Base-by-base conservation (phyloP, 2,797 vertebrate genomes). In the Onychomys torridus region DNA sequence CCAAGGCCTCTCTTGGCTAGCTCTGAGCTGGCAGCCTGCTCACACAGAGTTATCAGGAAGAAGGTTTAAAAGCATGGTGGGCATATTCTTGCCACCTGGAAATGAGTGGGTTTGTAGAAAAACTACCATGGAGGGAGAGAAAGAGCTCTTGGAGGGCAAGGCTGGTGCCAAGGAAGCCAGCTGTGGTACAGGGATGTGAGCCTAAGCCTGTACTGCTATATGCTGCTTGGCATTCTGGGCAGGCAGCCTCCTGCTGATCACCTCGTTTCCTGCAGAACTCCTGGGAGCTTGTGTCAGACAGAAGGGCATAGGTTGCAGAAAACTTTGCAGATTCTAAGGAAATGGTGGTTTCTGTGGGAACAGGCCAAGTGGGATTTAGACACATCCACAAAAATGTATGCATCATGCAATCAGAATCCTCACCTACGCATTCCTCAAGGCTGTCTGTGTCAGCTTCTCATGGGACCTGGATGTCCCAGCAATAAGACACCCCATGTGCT, bases 11-110 rank as follows among this genome's bases (percentile, higher is more conserved):
- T 93, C 94, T 40, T 82, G 95, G 76, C 89, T 90, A 76, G 40
- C 83, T 89, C 59, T 0, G 12, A 94, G 92, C 93, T 79, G 84
- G 90, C 95, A 96, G 87, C 65, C 89, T 46, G 92, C 37, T 92
- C 29, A 2, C 5, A 2, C 5, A 0, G 40, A 0, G 95, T 98
- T 98, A 98, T 96, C 98, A 98, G 93, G 97, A 97, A 98, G 97
- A 98, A 95, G 92, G 94, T 91, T 97, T 91, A 95, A 97, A 23
- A 97, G 32, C 37, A 94, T 97, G 91, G 98, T n/a, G 7, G 32
- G 78, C 55, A 55, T 85, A 82, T 37, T 97, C 75, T 2, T 93
- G 75, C 1, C n/a, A 95, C 96, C 82, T 91, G 92, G 94, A 92
- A 98, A 96, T 84, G 79, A 92, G 77, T 69, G 59, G 49, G 65